phyloP scores from a whole-genome alignment of 2,113 vertebrate genomes.

The Acrocephalus arundinaceus region DNA sequence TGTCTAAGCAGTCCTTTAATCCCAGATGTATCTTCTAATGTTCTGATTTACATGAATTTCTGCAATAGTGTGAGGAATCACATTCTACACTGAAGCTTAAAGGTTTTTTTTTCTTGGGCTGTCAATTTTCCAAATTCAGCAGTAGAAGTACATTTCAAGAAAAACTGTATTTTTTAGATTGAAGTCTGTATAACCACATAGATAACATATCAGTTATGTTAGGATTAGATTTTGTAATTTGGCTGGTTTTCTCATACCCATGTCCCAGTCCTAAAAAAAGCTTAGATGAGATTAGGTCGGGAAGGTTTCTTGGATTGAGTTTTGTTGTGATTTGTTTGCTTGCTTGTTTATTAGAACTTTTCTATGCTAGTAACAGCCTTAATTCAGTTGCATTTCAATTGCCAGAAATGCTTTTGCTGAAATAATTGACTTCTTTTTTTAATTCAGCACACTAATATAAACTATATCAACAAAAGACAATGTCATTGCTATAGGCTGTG shows the following conservation, averaged over 20 bases:
- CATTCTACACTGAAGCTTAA: neutral
- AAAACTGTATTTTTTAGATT: neutral
- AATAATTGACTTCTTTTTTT: neutral
- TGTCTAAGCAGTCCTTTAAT: constrained; percentile 1
- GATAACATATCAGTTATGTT: neutral
- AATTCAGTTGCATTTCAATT: neutral
- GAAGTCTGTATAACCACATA: accelerated
- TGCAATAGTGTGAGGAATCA: neutral
- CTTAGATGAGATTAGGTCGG: neutral
- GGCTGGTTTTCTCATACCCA: neutral
- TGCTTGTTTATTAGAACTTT: neutral
- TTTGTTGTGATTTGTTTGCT: neutral
- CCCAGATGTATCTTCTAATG: neutral
- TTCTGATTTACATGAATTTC: neutral
- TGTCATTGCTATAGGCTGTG: neutral
- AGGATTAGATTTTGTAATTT: neutral
- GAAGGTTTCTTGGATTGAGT: neutral
- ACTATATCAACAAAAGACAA: neutral
- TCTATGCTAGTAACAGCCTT: neutral
- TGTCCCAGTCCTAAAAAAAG: neutral
- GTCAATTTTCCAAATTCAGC: neutral
- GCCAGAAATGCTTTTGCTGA: neutral
- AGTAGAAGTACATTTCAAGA: neutral
- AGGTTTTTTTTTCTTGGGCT: neutral
- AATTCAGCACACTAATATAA: neutral